These are phyloP conservation scores for Peromyscus polionotus DNA, from an alignment of 2,113 vertebrate genomes.

Conservation along the genomic window DNA sequence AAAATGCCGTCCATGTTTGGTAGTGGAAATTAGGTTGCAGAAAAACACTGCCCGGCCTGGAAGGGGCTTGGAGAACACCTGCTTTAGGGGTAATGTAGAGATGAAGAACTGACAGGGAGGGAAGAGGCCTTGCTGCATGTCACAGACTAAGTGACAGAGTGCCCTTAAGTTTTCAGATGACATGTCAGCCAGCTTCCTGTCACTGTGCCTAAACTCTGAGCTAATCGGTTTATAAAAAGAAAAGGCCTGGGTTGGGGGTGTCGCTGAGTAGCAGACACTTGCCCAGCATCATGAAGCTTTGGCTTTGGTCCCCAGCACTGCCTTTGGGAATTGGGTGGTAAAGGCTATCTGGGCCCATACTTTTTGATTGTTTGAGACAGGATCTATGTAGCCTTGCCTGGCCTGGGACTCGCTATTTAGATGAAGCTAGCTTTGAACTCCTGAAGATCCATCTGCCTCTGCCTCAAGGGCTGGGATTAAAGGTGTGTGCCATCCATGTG, in stretches of 20 bases:
- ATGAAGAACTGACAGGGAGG: not conserved
- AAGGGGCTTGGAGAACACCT: not conserved
- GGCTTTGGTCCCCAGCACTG: not conserved
- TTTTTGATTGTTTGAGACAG: not conserved
- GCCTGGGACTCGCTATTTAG: too few species aligned
- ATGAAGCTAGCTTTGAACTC: not conserved
- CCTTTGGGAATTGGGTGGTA: not conserved
- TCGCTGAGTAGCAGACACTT: not conserved
- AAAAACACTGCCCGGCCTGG: not conserved
- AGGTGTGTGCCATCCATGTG: not conserved
- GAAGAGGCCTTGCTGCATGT: not conserved
- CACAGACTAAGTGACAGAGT: not conserved
- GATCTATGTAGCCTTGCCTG: not conserved
- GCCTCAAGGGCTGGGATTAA: not conserved
- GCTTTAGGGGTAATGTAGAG: not conserved
- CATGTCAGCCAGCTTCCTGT: not conserved
- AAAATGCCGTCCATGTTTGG: not conserved
- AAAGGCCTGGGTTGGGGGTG: not conserved
- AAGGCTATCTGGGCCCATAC: not conserved
- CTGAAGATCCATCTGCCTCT: not conserved
- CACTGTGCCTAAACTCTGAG: not conserved
- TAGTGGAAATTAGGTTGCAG: not conserved
- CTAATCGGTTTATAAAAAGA: not conserved
- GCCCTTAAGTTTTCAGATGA: conserved; percentile 20
- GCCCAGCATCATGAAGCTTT: not conserved